Evolutionary conservation across 2,113 vertebrate species (phyloP).

Genomic region (Galbula dea): DNA sequence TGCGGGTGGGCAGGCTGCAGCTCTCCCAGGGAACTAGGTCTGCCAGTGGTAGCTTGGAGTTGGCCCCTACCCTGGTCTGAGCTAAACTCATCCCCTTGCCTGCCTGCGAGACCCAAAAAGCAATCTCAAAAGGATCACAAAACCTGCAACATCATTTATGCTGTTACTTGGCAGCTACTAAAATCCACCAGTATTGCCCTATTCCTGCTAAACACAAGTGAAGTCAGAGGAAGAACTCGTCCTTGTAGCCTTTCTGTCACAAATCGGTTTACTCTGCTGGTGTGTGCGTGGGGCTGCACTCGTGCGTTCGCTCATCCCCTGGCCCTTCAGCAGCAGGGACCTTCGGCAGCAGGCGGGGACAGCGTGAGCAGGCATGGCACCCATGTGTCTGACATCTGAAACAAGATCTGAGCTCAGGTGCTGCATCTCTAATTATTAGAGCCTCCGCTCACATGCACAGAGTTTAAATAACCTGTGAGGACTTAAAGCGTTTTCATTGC

Average conservation of each 20-base stretch:
- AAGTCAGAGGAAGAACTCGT: background rate
- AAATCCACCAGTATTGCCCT: background rate
- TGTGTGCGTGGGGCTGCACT: accelerated
- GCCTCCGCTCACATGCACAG: background rate
- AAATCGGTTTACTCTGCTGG: background rate
- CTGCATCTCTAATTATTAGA: conserved; percentile 34
- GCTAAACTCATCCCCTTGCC: too few species aligned
- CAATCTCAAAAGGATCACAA: background rate
- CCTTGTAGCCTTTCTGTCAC: accelerated
- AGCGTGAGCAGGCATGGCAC: background rate
- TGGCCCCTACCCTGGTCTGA: too few species aligned
- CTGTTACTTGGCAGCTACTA: background rate
- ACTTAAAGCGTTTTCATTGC: background rate
- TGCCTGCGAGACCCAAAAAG: accelerated
- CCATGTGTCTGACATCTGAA: background rate
- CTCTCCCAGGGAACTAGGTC: too few species aligned
- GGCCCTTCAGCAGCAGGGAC: background rate
- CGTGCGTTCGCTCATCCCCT: background rate
- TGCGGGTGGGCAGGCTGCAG: too few species aligned
- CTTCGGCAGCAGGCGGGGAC: background rate
- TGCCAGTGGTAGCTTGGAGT: too few species aligned
- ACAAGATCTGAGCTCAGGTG: conserved; percentile 16
- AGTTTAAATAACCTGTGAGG: conserved; percentile 43
- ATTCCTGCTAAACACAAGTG: background rate
- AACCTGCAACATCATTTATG: background rate